These are phyloP conservation scores for Karalla daura DNA, from an alignment of 2,797 vertebrate species.

Conservation along the genomic window DNA sequence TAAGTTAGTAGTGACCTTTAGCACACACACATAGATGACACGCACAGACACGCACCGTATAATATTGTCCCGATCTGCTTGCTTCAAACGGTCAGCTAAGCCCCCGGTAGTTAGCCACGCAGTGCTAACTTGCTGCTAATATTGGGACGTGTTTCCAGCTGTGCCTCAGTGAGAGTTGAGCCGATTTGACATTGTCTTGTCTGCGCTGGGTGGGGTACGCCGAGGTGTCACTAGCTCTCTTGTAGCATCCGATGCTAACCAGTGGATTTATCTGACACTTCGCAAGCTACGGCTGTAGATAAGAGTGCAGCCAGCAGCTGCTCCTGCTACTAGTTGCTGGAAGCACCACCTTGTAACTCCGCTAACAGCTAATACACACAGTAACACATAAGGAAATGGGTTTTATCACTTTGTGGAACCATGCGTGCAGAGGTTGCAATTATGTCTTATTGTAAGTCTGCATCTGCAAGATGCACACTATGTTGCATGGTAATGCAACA, in stretches of 20 bases:
- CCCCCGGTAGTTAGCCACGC: constrained; percentile 29
- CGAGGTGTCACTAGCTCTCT: constrained; percentile 46
- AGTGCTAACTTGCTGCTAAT: constrained; percentile 37
- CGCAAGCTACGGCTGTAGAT: constrained; percentile 42
- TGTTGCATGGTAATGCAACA: background rate
- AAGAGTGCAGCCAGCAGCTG: constrained; percentile 23
- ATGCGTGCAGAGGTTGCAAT: too few relatives aligned
- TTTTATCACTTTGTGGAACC: background rate
- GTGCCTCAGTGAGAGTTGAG: constrained; percentile 29
- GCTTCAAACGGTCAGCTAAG: background rate
- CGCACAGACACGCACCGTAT: constrained; percentile 47
- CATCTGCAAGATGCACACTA: background rate
- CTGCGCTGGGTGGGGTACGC: constrained; percentile 54
- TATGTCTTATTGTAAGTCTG: too few relatives aligned
- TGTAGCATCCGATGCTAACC: constrained; percentile 41
- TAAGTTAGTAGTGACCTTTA: constrained; percentile 83
- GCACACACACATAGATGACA: constrained; percentile 52
- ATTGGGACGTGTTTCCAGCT: background rate
- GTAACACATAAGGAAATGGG: background rate
- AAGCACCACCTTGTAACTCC: background rate
- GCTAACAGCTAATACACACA: constrained; percentile 3
- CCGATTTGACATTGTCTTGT: constrained; percentile 49
- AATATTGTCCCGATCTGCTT: constrained; percentile 18
- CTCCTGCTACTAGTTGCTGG: constrained; percentile 53
- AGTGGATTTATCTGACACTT: constrained; percentile 50